phyloP scores from a whole-genome alignment of 2,797 vertebrate genomes.

The Onychomys torridus region DNA sequence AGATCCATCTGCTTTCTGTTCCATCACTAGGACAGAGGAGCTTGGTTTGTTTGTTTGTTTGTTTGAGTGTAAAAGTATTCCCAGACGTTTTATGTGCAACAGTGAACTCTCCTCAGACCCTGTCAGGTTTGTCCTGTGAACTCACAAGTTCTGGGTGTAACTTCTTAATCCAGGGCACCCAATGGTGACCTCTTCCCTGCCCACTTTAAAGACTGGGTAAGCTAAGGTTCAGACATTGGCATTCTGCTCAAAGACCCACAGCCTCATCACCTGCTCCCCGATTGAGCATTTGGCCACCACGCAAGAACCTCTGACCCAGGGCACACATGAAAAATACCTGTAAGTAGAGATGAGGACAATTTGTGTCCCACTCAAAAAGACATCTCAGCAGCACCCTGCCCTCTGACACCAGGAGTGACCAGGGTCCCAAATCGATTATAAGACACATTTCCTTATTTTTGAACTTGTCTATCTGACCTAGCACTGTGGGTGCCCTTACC shows the following conservation, averaged over 20 bases:
- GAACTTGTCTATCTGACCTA: accelerated
- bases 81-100: not conserved
- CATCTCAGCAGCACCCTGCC: not conserved
- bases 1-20: not conserved
- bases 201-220: not conserved
- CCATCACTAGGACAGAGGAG: not conserved
- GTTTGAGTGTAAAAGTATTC: not conserved
- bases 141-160: accelerated
- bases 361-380: not conserved
- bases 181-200: not conserved
- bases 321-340: not conserved
- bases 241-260: not conserved
- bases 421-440: not conserved
- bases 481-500: not conserved
- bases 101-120: not conserved
- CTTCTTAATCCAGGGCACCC: not conserved
- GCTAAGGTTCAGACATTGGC: not conserved
- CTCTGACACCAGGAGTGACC: accelerated
- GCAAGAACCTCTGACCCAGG: not conserved
- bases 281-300: accelerated
- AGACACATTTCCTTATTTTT: not conserved
- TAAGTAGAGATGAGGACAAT: not conserved
- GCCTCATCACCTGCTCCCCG: not conserved
- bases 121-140: too few species aligned
- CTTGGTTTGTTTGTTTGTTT: not conserved